A percentile compares a stretch with the other conserved stretches of the same genome.
These are phyloP conservation scores for Drosophila ogumai DNA, from an alignment of 1,140 invertebrate species.

Conservation along the genomic window DNA sequence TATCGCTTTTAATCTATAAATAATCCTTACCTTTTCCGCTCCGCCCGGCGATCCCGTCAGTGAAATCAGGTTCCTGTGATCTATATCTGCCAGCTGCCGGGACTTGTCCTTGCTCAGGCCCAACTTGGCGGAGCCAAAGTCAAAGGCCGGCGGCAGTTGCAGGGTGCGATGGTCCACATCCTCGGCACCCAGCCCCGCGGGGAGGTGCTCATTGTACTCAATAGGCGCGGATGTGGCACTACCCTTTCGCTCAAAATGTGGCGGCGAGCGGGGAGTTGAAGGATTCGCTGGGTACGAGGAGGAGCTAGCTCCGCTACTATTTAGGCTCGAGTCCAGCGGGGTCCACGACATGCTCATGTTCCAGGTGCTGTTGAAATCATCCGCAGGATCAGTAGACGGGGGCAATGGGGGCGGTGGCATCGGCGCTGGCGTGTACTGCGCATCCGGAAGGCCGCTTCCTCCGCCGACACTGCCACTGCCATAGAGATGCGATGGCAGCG, in stretches of 20 bases:
- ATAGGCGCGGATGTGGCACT: slow-evolving; percentile 85
- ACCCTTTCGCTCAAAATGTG: slow-evolving; percentile 88
- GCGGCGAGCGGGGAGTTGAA: slow-evolving; percentile 88
- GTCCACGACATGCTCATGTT: slow-evolving; percentile 83
- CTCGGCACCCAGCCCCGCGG: slow-evolving; percentile 83
- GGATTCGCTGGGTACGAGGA: slow-evolving; percentile 60
- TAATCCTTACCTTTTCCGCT: slow-evolving; percentile 68
- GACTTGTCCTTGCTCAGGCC: slow-evolving; percentile 76
- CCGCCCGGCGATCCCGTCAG: slow-evolving; percentile 90
- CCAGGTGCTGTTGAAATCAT: slow-evolving; percentile 79
- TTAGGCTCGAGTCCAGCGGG: slow-evolving; percentile 66
- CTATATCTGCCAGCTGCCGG: slow-evolving; percentile 87
- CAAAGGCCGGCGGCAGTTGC: slow-evolving; percentile 72
- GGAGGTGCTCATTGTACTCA: slow-evolving; percentile 86
- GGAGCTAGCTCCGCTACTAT: slow-evolving; percentile 65
- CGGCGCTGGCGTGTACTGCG: slow-evolving; percentile 79
- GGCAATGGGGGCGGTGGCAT: slow-evolving; percentile 87
- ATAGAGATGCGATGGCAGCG: slow-evolving; percentile 62
- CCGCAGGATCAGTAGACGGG: slow-evolving; percentile 60
- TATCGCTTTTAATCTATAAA: background rate
- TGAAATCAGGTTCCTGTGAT: slow-evolving; percentile 93
- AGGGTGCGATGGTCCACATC: slow-evolving; percentile 87
- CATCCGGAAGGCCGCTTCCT: slow-evolving; percentile 15
- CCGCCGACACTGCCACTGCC: slow-evolving; percentile 18
- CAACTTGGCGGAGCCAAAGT: slow-evolving; percentile 62